These are phyloP conservation scores for Tipula lateralis DNA, from an alignment of 2,888 invertebrate genomes.

Conservation along the genomic window DNA sequence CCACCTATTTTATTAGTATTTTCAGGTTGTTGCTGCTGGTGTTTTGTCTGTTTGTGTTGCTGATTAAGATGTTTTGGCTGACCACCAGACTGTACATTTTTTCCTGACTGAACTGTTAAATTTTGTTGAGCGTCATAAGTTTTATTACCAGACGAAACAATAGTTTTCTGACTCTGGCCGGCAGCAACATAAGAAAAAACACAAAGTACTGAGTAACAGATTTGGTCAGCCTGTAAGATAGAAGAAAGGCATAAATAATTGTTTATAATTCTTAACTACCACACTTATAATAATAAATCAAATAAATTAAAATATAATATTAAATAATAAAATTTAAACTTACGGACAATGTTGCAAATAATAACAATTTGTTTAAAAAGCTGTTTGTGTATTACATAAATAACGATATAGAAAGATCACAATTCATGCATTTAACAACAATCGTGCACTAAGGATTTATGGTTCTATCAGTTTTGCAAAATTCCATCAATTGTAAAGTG, in stretches of 20 bases:
- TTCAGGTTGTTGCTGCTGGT: constrained; percentile 34
- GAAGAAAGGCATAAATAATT: not conserved
- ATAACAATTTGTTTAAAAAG: constrained; percentile 1
- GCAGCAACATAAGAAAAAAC: constrained; percentile 99
- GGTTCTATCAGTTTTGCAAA: not conserved
- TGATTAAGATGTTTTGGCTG: constrained; percentile 31
- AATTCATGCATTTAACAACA: not conserved
- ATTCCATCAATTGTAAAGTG: constrained; percentile 47
- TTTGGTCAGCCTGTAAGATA: constrained; percentile 87
- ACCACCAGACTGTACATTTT: not conserved
- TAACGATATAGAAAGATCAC: not conserved
- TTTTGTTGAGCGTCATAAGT: constrained; percentile 39
- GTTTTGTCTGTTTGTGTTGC: constrained; percentile 31
- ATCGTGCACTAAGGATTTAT: not conserved
- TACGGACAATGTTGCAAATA: not conserved
- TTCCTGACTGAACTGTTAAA: constrained; percentile 38
- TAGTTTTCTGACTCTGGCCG: constrained; percentile 65
- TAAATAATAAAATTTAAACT: not conserved
- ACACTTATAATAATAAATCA: no score
- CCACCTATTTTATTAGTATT: not conserved
- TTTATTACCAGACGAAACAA: constrained; percentile 40
- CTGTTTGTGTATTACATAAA: not conserved
- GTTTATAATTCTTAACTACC: no score
- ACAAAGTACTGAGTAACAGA: constrained; percentile 98
- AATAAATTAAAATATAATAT: not conserved